A percentile compares a stretch with the other conserved stretches of the same genome.
phyloP scores from a whole-genome alignment of 2,888 invertebrate species.

The Chrysolina haemoptera region DNA sequence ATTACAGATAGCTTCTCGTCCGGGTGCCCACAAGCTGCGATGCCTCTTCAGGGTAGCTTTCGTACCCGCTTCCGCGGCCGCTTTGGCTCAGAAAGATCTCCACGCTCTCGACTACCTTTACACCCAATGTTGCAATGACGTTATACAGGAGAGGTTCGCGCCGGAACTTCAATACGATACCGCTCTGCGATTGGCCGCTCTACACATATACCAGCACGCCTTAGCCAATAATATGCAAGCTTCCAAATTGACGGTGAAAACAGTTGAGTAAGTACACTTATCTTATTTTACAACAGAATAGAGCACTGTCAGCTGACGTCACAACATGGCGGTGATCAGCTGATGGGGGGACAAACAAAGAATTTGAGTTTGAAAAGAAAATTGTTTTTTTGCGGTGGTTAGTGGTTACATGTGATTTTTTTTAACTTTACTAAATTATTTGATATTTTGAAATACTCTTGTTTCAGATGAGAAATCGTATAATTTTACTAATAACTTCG shows the following conservation, averaged over 20 bases:
- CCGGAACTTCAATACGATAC: constrained; percentile 92
- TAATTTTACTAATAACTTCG: too few relatives aligned
- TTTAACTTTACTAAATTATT: too few relatives aligned
- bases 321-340: too few relatives aligned
- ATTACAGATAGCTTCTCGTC: constrained; percentile 87
- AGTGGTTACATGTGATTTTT: too few relatives aligned
- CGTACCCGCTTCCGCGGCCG: constrained; percentile 89
- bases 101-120: constrained; percentile 92
- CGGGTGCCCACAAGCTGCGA: constrained; percentile 91
- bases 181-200: constrained; percentile 87
- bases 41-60: constrained; percentile 92
- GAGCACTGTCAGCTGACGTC: too few relatives aligned
- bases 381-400: too few relatives aligned
- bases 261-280: constrained; percentile 85
- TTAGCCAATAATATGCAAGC: constrained; percentile 85
- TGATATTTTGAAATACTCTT: too few relatives aligned
- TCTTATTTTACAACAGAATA: too few relatives aligned
- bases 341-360: too few relatives aligned
- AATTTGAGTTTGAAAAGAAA: too few relatives aligned
- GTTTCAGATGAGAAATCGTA: too few relatives aligned
- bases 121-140: constrained; percentile 94
- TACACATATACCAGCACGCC: constrained; percentile 93
- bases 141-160: constrained; percentile 91
- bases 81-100: constrained; percentile 86
- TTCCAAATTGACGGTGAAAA: constrained; percentile 87